Conservation (phyloP, 2,888 invertebrate species). For the Selenia dentaria region DNA sequence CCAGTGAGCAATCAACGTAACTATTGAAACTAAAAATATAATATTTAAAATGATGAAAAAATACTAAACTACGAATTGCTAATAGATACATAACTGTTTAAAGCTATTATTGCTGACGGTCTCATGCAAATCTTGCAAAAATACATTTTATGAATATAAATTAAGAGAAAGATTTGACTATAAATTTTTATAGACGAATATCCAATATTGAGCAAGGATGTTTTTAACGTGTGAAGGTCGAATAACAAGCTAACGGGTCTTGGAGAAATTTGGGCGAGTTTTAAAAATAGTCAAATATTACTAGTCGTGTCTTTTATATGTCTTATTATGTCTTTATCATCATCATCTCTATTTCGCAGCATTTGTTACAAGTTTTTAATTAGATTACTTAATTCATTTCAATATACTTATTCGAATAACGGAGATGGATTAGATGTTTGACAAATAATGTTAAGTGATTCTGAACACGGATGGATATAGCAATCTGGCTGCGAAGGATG, state of each 20-base stretch:
- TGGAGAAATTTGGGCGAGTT: neutral
- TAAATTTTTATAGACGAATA: too few species aligned
- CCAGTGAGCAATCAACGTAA: slow-evolving; percentile 4
- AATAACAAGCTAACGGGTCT: slow-evolving; percentile 8
- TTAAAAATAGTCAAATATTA: too few species aligned
- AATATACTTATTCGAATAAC: too few species aligned
- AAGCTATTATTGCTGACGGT: slow-evolving; percentile 22
- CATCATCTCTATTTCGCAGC: too few species aligned
- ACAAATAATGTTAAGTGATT: too few species aligned
- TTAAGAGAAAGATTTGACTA: slow-evolving; percentile 19
- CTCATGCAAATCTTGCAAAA: slow-evolving; percentile 25
- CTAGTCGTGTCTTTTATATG: too few species aligned
- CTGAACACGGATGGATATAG: too few species aligned
- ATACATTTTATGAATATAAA: slow-evolving; percentile 14
- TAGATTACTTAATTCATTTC: too few species aligned
- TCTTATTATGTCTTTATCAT: too few species aligned
- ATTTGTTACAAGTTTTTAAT: too few species aligned
- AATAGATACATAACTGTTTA: slow-evolving; percentile 27
- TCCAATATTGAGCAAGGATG: slow-evolving; percentile 11
- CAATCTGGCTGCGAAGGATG: too few species aligned
- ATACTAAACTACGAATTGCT: slow-evolving; percentile 28
- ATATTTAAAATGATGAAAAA: slow-evolving; percentile 27
- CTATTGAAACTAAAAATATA: slow-evolving; percentile 15
- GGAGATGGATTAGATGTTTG: too few species aligned
- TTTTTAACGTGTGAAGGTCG: slow-evolving; percentile 21